Percentiles rank a stretch among this genome's conserved stretches.
Evolutionary conservation across 2,888 invertebrate species (phyloP).

Genomic region (Hoplodrina blanda): DNA sequence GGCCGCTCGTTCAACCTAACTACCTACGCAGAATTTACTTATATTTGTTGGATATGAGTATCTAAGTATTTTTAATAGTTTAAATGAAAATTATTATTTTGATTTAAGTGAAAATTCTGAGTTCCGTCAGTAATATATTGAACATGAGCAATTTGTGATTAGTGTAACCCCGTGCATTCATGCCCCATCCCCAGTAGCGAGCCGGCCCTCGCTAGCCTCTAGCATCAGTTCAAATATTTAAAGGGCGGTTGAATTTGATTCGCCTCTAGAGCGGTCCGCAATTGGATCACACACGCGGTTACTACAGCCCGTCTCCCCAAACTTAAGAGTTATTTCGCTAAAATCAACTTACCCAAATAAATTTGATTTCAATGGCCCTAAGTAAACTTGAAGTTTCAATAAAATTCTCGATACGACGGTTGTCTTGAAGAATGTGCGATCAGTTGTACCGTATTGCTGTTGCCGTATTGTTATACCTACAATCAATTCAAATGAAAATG

Average conservation of each 20-base stretch:
- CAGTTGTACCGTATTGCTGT: neutral
- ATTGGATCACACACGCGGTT: conserved; percentile 89
- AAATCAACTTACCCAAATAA: conserved; percentile 84
- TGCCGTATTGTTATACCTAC: too few relatives aligned
- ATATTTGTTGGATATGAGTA: conserved; percentile 1
- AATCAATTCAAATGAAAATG: conserved; percentile 3
- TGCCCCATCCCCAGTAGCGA: conserved; percentile 33
- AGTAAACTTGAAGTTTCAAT: conserved; percentile 77
- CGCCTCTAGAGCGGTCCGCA: conserved; percentile 76
- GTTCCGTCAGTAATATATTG: conserved; percentile 41
- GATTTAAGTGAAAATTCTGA: neutral
- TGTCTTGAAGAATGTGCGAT: conserved; percentile 5
- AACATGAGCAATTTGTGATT: conserved; percentile 60
- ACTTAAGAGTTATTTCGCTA: conserved; percentile 79
- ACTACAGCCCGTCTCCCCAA: conserved; percentile 69
- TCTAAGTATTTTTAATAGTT: conserved; percentile 10
- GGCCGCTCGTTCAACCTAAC: conserved; percentile 53
- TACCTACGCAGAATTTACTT: conserved; percentile 53
- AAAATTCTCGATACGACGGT: conserved; percentile 9
- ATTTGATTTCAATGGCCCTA: conserved; percentile 83
- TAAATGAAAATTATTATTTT: neutral
- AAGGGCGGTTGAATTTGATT: conserved; percentile 87
- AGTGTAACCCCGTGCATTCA: conserved; percentile 41
- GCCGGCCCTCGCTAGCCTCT: conserved; percentile 66
- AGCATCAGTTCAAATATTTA: conserved; percentile 88